Evolutionary conservation across 2,888 invertebrate genomes (phyloP).

Genomic region (Spilarctia lutea): DNA sequence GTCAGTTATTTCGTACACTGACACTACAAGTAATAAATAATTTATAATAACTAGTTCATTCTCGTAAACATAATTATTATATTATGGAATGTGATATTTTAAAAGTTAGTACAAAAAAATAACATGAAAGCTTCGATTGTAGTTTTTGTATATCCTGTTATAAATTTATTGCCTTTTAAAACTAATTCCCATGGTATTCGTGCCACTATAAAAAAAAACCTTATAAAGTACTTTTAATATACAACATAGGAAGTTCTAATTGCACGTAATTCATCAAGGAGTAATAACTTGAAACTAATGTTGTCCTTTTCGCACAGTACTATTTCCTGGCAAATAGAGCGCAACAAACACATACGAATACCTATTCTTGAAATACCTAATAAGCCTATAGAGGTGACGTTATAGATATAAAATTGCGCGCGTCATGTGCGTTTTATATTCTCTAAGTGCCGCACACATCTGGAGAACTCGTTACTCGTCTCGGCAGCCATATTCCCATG

Average conservation of each 20-base stretch:
- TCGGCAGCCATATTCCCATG: slow-evolving; percentile 47
- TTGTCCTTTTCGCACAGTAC: neutral
- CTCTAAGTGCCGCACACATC: slow-evolving; percentile 53
- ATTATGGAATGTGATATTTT: no score
- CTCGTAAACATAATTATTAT: no score
- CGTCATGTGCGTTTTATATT: slow-evolving; percentile 53
- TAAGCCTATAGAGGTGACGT: slow-evolving; percentile 22
- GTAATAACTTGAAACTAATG: neutral
- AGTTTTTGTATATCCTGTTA: neutral
- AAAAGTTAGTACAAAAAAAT: neutral
- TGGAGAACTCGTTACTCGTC: slow-evolving; percentile 55
- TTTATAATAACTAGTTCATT: no score
- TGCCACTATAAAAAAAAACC: neutral
- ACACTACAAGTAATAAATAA: no score
- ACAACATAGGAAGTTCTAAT: neutral
- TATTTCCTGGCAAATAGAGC: neutral
- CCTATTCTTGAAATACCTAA: slow-evolving; percentile 5
- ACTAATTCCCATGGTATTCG: neutral
- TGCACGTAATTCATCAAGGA: neutral
- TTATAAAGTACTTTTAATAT: neutral
- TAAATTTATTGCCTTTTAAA: neutral
- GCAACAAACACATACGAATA: neutral
- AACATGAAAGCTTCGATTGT: neutral
- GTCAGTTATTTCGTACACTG: no score
- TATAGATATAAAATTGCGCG: slow-evolving; percentile 42